Base-by-base conservation (phyloP, 2,888 invertebrate genomes). In the Platycheirus albimanus region DNA sequence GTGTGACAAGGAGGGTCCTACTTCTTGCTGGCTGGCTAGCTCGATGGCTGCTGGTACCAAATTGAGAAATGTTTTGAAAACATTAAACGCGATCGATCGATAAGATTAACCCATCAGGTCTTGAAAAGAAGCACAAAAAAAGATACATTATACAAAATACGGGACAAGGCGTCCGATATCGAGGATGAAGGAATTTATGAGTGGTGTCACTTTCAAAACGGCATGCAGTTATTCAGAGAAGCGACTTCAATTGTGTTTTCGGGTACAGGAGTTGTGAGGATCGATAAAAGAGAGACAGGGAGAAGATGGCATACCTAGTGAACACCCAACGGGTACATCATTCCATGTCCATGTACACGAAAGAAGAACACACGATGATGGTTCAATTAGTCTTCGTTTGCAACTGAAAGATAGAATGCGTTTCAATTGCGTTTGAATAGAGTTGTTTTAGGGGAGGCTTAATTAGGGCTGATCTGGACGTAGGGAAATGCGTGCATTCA, bases 151-250 rank as follows among this genome's bases (percentile, higher is more conserved):
- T n/a, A n/a, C n/a, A n/a, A n/a, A n/a, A 13, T n/a, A 43, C 45
- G 54, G 45, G 61, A 76, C 33, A 58, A 66, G 61, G 66, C 74
- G 56, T 71, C 67, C 47, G n/a, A 33, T 54, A 69, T 54, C 43
- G 54, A 43, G 63, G 49, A 72, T 47, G 10, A 24, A 63, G 54
- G 47, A 76, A 80, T 80, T 80, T 80, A 80, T 80, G 80, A 80
- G 80, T 80, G 43, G 80, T 80, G 80, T 76, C 80, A 80, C 75
- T 80, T 80, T 58, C 58, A 56, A 56, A 70, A 75, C 76, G 70
- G 70, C 80, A 76, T 70, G 24, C 41, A 36, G 80, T 80, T 45
- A 76, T 19, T 79, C 79, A 63, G 61, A 10, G 33, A 28, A 79
- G 69, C 74, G 51, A 66, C 41, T 71, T 64, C 64, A 58, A 66